phyloP scores from a whole-genome alignment of 2,888 invertebrate genomes.

The Drosophila crucigera region DNA sequence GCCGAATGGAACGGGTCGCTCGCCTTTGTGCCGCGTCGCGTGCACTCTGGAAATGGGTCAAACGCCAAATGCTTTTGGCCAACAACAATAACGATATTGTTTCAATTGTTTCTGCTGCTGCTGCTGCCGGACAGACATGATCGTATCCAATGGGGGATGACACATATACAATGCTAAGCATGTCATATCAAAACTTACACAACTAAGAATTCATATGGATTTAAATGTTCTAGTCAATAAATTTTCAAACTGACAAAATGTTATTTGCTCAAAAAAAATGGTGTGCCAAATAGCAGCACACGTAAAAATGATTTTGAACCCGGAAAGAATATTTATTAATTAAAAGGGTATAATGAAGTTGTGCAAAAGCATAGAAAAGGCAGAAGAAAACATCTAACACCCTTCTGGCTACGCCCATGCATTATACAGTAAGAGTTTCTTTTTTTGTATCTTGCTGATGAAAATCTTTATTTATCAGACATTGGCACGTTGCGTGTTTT shows the following conservation, averaged over 20 bases:
- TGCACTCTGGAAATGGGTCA: constrained; percentile 77
- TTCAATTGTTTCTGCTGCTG: constrained; percentile 56
- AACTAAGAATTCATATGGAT: background rate
- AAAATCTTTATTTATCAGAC: constrained; percentile 69
- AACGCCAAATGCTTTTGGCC: constrained; percentile 55
- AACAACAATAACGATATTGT: constrained; percentile 53
- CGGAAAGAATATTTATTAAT: background rate
- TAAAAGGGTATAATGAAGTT: background rate
- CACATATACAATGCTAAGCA: background rate
- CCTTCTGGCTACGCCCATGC: background rate
- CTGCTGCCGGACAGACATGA: constrained; percentile 11
- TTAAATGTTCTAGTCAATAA: background rate
- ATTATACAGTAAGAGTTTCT: constrained; percentile 9
- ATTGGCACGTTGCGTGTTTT: constrained; percentile 70
- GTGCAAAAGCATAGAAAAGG: background rate
- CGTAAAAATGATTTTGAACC: background rate
- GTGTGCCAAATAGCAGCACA: background rate
- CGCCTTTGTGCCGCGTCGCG: constrained; percentile 70
- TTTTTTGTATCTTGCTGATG: constrained; percentile 36
- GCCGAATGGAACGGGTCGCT: constrained; percentile 42
- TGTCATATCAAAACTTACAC: background rate
- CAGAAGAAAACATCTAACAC: background rate
- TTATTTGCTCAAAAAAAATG: background rate
- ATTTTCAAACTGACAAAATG: background rate
- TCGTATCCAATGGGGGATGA: background rate